These are phyloP conservation scores for Rachycentron canadum DNA, from an alignment of 2,797 vertebrate genomes.

Conservation along the genomic window DNA sequence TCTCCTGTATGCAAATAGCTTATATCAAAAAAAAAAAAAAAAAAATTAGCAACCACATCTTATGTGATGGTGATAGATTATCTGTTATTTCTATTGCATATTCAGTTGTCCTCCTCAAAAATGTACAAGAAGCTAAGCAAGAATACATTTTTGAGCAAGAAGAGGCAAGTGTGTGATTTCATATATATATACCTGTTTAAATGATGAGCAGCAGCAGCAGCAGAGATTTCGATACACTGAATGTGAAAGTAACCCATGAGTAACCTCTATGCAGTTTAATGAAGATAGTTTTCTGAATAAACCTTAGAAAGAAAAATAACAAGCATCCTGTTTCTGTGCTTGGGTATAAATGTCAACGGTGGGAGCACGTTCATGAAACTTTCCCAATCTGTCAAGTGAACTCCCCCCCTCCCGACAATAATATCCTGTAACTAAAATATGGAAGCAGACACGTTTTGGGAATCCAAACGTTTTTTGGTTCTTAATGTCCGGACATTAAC, in stretches of 20 bases:
- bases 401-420: slow-evolving; percentile 22
- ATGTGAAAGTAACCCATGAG: slow-evolving; percentile 80
- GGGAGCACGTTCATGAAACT: slow-evolving; percentile 46
- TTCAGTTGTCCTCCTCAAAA: slow-evolving; percentile 74
- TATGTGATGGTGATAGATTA: slow-evolving; percentile 60
- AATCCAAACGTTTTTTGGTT: slow-evolving; percentile 71
- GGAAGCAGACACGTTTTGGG: slow-evolving; percentile 51
- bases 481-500: slow-evolving; percentile 42
- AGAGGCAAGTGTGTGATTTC: slow-evolving; percentile 76
- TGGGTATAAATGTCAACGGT: slow-evolving; percentile 28
- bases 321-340: slow-evolving; percentile 34
- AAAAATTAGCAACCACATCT: slow-evolving; percentile 49
- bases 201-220: slow-evolving; percentile 73
- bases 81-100: slow-evolving; percentile 81
- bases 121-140: slow-evolving; percentile 54
- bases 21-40: slow-evolving; percentile 63
- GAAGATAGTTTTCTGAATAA: slow-evolving; percentile 42
- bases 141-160: slow-evolving; percentile 75
- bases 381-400: slow-evolving; percentile 39
- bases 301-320: slow-evolving; percentile 47
- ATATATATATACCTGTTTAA: slow-evolving; percentile 17
- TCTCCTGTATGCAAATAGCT: slow-evolving; percentile 78
- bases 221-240: slow-evolving; percentile 76
- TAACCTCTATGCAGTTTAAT: slow-evolving; percentile 55
- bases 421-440: slow-evolving; percentile 29